Evolutionary conservation across 2,797 vertebrate species (phyloP), one percentile per base, ranked within the genome.

Genomic region (Periparus ater): DNA sequence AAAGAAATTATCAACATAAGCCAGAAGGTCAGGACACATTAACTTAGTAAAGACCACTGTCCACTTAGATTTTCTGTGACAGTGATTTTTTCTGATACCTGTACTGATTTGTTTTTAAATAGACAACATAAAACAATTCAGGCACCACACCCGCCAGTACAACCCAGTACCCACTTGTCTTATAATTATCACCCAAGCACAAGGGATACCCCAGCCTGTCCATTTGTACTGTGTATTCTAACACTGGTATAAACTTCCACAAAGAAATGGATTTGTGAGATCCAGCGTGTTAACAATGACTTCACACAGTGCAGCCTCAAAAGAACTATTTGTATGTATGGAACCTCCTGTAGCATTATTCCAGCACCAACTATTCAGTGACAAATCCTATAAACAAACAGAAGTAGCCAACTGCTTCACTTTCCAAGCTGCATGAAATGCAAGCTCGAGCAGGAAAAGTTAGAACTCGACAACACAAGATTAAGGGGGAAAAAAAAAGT

Each of bases 321-420:
- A 90, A 95, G 71, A 84, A 36, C 58, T 62, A 25, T 66, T 83
- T 73, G 58, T 44, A 84, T 50, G 70, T 76, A 86, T 3, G 14
- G 66, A 62, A 55, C n/a, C 40, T 88, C 58, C 74, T 38, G 60
- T 26, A 86, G 62, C 62, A 92, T 67, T 78, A 78, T 23, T 74
- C 61, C 40, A 78, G 54, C 76, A 84, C 34, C 75, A 72, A 88
- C 62, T 51, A 78, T 51, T 66, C 58, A 60, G 62, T 51, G 51
- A 79, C 66, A 94, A 93, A 84, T 91, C 76, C 76, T 55, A 74
- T 34, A 88, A 95, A 85, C 36, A 86, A 92, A 91, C 42, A 71
- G 55, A 89, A 65, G n/a, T 10, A 90, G 63, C 42, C 82, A 92
- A 91, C 57, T 68, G 72, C 50, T 84, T 60, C 40, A 25, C 61